A percentile compares a stretch with the other conserved stretches of the same genome.
These are phyloP conservation scores for Drymonia ruficornis DNA, from an alignment of 2,888 invertebrate genomes.

Conservation along the genomic window DNA sequence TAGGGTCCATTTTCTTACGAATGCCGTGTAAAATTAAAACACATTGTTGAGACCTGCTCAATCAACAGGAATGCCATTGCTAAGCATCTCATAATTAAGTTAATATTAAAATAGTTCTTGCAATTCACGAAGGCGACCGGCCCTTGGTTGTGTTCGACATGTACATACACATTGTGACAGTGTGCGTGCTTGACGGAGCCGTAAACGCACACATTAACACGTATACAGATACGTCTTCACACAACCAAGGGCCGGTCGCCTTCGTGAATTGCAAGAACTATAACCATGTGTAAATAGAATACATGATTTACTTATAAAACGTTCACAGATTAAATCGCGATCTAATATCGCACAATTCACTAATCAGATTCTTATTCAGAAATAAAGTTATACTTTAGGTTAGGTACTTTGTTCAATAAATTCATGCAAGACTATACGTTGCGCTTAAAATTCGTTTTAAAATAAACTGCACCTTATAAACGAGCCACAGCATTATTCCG, in stretches of 20 bases:
- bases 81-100: constrained; percentile 20
- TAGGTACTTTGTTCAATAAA: not conserved
- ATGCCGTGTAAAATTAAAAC: not conserved
- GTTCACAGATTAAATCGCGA: constrained; percentile 16
- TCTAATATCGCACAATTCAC: constrained; percentile 18
- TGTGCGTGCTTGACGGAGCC: no score
- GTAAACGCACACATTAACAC: no score
- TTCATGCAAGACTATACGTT: not conserved
- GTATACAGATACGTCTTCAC: no score
- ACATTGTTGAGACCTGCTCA: constrained; percentile 50
- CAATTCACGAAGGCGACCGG: no score
- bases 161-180: no score
- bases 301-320: constrained; percentile 40
- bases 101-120: no score
- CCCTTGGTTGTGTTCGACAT: no score
- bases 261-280: no score
- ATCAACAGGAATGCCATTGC: constrained; percentile 48
- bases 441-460: not conserved
- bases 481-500: not conserved
- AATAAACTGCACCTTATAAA: not conserved
- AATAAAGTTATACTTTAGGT: not conserved
- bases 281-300: constrained; percentile 23
- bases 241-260: no score
- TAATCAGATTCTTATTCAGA: constrained; percentile 3
- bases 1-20: not conserved